These are phyloP conservation scores for Rhagonycha lutea DNA, from an alignment of 2,888 invertebrate genomes.

Conservation along the genomic window DNA sequence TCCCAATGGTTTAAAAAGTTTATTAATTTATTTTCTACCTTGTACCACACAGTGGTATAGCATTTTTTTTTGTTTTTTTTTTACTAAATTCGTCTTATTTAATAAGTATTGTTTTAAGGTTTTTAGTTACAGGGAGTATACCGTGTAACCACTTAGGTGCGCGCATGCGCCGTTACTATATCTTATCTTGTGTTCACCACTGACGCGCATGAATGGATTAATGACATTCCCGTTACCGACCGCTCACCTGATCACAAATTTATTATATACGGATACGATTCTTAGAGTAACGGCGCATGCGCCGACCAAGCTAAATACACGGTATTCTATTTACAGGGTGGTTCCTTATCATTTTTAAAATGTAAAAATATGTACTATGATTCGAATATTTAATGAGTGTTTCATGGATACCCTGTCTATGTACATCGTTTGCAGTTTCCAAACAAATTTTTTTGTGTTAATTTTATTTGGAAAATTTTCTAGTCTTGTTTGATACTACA, in stretches of 20 bases:
- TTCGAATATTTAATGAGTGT: not conserved
- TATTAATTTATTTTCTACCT: not conserved
- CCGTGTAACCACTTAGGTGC: no score
- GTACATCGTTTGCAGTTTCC: not conserved
- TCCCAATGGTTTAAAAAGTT: not conserved
- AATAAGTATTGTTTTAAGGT: not conserved
- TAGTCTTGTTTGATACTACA: not conserved
- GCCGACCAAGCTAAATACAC: no score
- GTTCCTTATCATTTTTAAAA: not conserved
- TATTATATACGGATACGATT: no score
- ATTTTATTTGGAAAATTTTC: not conserved
- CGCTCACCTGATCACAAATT: no score
- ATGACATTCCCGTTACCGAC: no score
- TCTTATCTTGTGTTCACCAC: no score
- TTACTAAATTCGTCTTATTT: not conserved
- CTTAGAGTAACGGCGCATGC: no score
- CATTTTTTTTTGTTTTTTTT: not conserved
- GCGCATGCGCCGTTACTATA: no score
- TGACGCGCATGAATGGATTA: no score
- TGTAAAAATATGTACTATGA: not conserved
- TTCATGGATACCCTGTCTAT: not conserved
- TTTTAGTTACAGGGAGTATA: not conserved
- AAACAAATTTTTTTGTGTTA: not conserved
- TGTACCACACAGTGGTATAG: not conserved
- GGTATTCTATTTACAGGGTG: not conserved